Base-by-base conservation (phyloP, 2,113 vertebrate genomes). In the Lepus timidus region DNA sequence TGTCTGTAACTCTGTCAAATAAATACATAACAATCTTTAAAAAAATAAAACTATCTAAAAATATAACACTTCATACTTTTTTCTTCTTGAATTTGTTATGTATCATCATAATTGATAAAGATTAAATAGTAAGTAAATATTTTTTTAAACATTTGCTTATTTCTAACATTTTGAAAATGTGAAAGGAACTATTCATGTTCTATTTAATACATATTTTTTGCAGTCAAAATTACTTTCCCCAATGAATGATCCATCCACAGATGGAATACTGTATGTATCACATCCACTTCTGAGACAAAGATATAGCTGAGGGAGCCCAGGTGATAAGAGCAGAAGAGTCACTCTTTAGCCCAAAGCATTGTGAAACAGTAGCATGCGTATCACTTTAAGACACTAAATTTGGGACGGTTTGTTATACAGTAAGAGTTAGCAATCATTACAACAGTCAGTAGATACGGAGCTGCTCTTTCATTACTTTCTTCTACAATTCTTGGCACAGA, bases 71-170 rank as follows among this genome's bases (percentile, higher is more conserved):
- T 64, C 64, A 67, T 85, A 20, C 3, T 90, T 71, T 64, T 9
- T 29, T 27, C 80, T 80, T 81, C 76, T 76, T 71, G 65, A 67
- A 70, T 3, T 67, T 82, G 70, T 86, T 78, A 95, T 58, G 76
- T 70, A 25, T 81, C 36, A 87, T 1, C 10, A 76, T 55, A 89
- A 33, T 62, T 85, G 73, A 39, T 85, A 51, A 29, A 39, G 19
- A 62, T 74, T 76, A 94, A 87, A 78, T 65, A 62, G 31, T 2
- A 84, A 76, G 23, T 90, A 9, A 67, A 70, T 87, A 92, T n/a
- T 90, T 90, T 78, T 75, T 6, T 6, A 94, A 89, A 27, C 61
- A 75, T 70, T n/a, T n/a, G 44, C 20, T 91, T 92, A 89, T 96
- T 65, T 85, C 8, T 49, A 74, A 83, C 58, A 76, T 61, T 94